Evolutionary conservation across 2,888 invertebrate species (phyloP).

Genomic region (Agriotes lineatus): DNA sequence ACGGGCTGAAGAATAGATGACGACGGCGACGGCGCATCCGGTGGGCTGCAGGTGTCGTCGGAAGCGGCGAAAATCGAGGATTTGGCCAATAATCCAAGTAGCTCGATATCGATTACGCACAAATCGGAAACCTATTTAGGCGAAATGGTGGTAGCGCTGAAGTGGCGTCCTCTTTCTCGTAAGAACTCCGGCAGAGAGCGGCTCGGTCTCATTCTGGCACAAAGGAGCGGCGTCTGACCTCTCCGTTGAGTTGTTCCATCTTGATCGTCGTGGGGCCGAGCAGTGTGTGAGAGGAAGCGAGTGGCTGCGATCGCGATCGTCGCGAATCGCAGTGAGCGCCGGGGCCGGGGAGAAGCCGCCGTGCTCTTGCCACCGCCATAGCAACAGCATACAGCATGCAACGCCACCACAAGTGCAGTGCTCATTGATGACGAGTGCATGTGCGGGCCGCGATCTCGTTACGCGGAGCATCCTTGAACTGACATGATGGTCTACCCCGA

Average conservation of each 20-base stretch:
- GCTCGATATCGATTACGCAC: background rate
- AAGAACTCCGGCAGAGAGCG: conserved; percentile 34
- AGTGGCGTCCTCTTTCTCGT: conserved; percentile 42
- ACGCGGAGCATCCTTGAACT: conserved; percentile 62
- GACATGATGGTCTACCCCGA: conserved; percentile 74
- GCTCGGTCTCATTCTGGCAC: conserved; percentile 52
- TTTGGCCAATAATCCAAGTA: conserved; percentile 12
- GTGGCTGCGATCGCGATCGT: conserved; percentile 51
- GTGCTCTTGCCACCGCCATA: conserved; percentile 52
- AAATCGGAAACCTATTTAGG: conserved; percentile 42
- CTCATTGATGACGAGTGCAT: conserved; percentile 63
- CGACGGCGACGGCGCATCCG: conserved; percentile 19
- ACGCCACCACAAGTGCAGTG: conserved; percentile 53
- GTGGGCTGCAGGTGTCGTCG: conserved; percentile 17
- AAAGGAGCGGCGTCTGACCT: conserved; percentile 53
- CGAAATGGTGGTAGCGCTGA: conserved; percentile 44
- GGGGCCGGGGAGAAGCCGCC: conserved; percentile 50
- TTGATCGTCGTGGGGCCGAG: conserved; percentile 36
- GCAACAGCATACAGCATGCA: conserved; percentile 58
- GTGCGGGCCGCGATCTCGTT: conserved; percentile 62
- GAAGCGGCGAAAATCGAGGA: conserved; percentile 30
- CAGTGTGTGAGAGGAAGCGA: conserved; percentile 51
- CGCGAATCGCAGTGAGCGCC: conserved; percentile 51
- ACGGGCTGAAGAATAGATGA: background rate
- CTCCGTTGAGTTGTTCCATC: conserved; percentile 47